Base-by-base conservation (phyloP, 2,113 vertebrate species). In the Desmodus rotundus region DNA sequence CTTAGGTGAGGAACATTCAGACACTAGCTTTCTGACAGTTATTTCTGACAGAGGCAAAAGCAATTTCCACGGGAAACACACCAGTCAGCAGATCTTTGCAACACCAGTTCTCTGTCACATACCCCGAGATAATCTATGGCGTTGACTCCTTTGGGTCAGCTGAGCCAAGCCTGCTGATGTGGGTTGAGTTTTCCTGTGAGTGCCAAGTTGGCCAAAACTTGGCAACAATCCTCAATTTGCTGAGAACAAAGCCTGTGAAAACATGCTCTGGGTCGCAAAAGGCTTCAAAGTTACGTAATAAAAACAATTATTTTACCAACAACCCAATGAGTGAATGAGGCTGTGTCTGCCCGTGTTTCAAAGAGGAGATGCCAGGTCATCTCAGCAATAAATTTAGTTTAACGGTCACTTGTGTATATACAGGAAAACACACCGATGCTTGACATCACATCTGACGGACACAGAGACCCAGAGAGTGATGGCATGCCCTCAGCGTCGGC, bases 11-110 rank as follows among this genome's bases (percentile, higher is more conserved):
- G 45, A 94, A 87, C 92, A 91, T 31, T 93, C 84, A 61, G 78
- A 77, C 54, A 10, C 82, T 36, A 83, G 85, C 82, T 85, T 72
- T 96, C 72, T 86, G 88, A 96, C 95, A 93, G 72, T 95, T 95
- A 74, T 68, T 96, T 92, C 95, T 86, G 87, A 94, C 95, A 88
- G 87, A 94, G 78, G 80, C 90, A 91, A 86, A 87, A 61, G 81
- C 95, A 95, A 73, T 97, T 97, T 96, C 92, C 36, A 19, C 31
- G 61, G 73, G 92, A 94, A 97, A 89, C 65, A 92, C 7, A 94
- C 83, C 28, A 83, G 94, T 97, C 96, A 97, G 97, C 94, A 89
- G 61, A 85, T 98, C 91, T 96, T 91, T 63, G 41, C 54, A 52
- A 68, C 74, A 90, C 80, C 52, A 76, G 73, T 76, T 78, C 54